Evolutionary conservation across 2,888 invertebrate species (phyloP).

Genomic region (Tetragonula carbonaria): DNA sequence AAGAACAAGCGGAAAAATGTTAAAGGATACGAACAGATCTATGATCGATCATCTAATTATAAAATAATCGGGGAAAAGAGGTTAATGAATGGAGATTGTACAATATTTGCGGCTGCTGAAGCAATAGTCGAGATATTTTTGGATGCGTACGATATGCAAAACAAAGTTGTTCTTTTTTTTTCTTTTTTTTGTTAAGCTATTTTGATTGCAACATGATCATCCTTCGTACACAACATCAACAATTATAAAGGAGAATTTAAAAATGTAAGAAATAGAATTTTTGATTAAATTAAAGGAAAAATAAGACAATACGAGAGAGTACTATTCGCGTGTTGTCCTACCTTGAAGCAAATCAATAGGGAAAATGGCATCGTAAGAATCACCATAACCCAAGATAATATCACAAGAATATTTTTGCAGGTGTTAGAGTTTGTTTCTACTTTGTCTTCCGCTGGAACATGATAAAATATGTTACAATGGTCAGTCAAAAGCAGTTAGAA

Average conservation of each 20-base stretch:
- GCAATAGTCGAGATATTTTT: background rate
- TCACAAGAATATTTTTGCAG: constrained; percentile 93
- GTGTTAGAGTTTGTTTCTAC: constrained; percentile 88
- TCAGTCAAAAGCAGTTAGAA: background rate
- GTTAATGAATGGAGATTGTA: constrained; percentile 3
- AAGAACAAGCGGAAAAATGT: background rate
- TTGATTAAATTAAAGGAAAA: background rate
- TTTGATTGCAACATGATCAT: background rate
- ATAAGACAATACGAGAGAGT: background rate
- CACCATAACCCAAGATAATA: constrained; percentile 93
- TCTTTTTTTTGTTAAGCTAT: background rate
- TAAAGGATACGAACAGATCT: background rate
- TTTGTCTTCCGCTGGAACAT: constrained; percentile 86
- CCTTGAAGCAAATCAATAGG: constrained; percentile 96
- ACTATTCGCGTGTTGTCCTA: constrained; percentile 83
- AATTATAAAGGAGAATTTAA: too few species aligned
- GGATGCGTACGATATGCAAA: background rate
- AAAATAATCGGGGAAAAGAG: background rate
- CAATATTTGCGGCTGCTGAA: constrained; percentile 1
- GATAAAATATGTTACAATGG: background rate
- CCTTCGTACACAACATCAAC: background rate
- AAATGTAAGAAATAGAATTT: too few species aligned
- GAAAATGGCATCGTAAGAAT: constrained; percentile 96
- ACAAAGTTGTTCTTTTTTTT: background rate
- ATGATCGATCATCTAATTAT: constrained; percentile 20